Evolutionary conservation across 2,888 invertebrate species (phyloP), one percentile per base, ranked within the genome.

Genomic region (Papilio protenor): DNA sequence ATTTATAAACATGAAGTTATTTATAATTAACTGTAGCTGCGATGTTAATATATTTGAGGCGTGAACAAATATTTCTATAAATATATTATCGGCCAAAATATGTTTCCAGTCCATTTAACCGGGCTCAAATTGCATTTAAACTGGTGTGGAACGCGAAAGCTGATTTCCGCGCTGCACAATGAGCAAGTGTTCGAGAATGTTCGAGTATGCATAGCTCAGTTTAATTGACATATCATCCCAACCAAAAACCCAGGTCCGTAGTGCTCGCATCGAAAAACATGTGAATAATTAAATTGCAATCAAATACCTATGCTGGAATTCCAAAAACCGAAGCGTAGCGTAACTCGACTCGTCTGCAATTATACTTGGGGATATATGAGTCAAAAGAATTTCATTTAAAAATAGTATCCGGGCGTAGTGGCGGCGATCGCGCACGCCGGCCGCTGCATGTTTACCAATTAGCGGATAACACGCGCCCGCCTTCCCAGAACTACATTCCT

Each of bases 331-430:
- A 83, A 84, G 81, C 82, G 80, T 80, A 84, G 85, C 86, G 85
- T 84, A 84, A 84, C 86, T 86, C 83, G 81, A 84, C 83, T 88
- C 84, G 85, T 84, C 52, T 85, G 86, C 88, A 89, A 90, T 90
- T 88, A 89, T 88, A 88, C 89, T 89, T 87, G 85, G 86, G 86
- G 89, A 91, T 90, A 88, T 91, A 90, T 89, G 89, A 91, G 86
- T 87, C 82, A 85, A 89, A 92, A 91, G 92, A 93, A 92, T 93
- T 93, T 92, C 87, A 93, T 93, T 93, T 91, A 86, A 91, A 92
- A 92, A 91, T 91, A 89, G 89, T 90, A 82, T 83, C 85, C 85
- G 84, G 81, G 80, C 78, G 81, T 83, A 85, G 84, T 83, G 86
- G 81, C 86, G 82, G 82, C 84, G 86, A 87, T 89, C 87, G 85